Evolutionary conservation across 2,113 vertebrate genomes (phyloP).

Genomic region (Myocastor coypus): DNA sequence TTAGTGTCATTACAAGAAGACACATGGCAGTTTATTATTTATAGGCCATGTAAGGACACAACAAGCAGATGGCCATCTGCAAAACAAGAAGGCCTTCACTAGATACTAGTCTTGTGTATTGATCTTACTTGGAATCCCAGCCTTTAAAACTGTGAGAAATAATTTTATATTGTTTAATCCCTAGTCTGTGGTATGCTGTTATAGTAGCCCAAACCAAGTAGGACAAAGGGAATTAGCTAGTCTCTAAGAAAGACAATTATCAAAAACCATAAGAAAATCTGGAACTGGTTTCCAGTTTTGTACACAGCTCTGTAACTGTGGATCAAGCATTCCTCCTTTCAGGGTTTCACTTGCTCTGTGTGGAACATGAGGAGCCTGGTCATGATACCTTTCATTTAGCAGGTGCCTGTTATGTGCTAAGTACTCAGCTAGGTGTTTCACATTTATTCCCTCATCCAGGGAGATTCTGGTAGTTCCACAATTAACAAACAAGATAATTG

Average conservation of each 20-base stretch:
- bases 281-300: background rate
- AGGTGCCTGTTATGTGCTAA: background rate
- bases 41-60: background rate
- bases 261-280: constrained; percentile 14
- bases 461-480: background rate
- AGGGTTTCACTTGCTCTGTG: constrained; percentile 8
- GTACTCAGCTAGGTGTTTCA: background rate
- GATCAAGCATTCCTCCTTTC: background rate
- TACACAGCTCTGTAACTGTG: background rate
- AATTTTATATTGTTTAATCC: background rate
- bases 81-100: background rate
- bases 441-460: background rate
- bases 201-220: background rate
- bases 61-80: background rate
- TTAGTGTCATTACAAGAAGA: background rate
- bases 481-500: background rate
- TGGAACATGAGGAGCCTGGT: constrained; percentile 26
- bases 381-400: constrained; percentile 29
- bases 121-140: background rate
- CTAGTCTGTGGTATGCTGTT: background rate
- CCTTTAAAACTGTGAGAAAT: background rate
- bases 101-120: background rate
- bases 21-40: background rate
- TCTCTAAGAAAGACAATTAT: background rate
- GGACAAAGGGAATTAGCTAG: background rate